Base-by-base conservation (phyloP, 1,140 invertebrate species). In the Vanessa atalanta region DNA sequence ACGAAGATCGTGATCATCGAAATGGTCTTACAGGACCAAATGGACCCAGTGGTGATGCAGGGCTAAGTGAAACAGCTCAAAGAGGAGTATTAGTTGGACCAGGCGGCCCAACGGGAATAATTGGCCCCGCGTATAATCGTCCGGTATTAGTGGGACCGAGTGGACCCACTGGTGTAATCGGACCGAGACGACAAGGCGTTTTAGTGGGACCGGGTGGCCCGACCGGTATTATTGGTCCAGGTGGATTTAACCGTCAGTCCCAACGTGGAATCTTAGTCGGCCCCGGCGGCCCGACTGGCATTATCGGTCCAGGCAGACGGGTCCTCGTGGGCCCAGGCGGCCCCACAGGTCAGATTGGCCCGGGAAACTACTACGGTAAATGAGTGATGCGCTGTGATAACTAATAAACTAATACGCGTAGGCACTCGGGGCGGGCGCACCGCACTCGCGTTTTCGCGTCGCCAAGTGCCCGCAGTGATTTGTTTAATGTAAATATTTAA, bases 251-350 rank as follows among this genome's bases (percentile, higher is more conserved):
- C 20, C 70, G 76, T 20, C 68, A 69, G 12, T 67, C 72, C 61
- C 65, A 50, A 26, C 57, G 72, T 16, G 83, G 83, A 14, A 68
- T 86, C 1, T 72, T 89, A 11, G 80, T 86, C 0, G 83, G 82
- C 0, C 88, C 86, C 0, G 91, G 87, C 0, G 89, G 87, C 0
- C 84, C 87, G 8, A 87, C 87, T 7, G 89, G 93, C 5, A 86
- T 91, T 14, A 93, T 94, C 23, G 83, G 81, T 1, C 81, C 81
- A 0, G 93, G 94, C 1, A 72, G 82, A 53, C 68, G 53, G 6
- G 80, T 95, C 8, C 83, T 95, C 2, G 93, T 94, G 0, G 95
- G 94, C 5, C 94, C 95, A 4, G 92, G 93, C 4, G 94, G 94
- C 37, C 94, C 94, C 9, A 94, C 93, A 0, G 94, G 94, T 4